phyloP scores from a whole-genome alignment of 2,888 invertebrate genomes.

The Meteorus colon region DNA sequence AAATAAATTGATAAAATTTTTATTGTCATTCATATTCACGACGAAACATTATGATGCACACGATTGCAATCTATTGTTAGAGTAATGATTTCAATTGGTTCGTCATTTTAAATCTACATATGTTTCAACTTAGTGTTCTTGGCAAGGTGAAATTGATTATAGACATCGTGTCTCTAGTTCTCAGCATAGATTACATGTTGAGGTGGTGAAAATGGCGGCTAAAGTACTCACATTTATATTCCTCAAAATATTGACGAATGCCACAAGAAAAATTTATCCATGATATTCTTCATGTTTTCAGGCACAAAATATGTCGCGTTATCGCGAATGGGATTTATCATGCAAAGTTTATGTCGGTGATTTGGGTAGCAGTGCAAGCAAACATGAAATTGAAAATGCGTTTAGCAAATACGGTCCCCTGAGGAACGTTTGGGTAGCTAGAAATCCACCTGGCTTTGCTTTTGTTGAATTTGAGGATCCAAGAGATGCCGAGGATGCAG shows the following conservation, averaged over 20 bases:
- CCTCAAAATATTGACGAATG: neutral
- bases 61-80: neutral
- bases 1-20: neutral
- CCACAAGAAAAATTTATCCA: neutral
- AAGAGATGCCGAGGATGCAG: constrained; percentile 90
- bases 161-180: too few species aligned
- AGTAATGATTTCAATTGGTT: neutral
- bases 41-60: neutral
- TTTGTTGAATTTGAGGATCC: constrained; percentile 93
- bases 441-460: constrained; percentile 94
- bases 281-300: constrained; percentile 31
- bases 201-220: constrained; percentile 16
- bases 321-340: constrained; percentile 87
- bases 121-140: too few species aligned
- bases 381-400: constrained; percentile 90
- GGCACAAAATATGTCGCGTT: constrained; percentile 79
- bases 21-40: neutral
- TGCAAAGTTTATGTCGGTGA: constrained; percentile 96
- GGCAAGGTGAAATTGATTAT: too few species aligned
- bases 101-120: neutral
- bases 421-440: constrained; percentile 94
- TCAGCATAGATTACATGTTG: neutral
- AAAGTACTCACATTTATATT: neutral
- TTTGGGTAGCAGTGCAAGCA: constrained; percentile 91
- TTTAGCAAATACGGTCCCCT: constrained; percentile 92